Evolutionary conservation across 2,113 vertebrate species (phyloP), one percentile per base, ranked within the genome.

Genomic region (Tachycineta bicolor): DNA sequence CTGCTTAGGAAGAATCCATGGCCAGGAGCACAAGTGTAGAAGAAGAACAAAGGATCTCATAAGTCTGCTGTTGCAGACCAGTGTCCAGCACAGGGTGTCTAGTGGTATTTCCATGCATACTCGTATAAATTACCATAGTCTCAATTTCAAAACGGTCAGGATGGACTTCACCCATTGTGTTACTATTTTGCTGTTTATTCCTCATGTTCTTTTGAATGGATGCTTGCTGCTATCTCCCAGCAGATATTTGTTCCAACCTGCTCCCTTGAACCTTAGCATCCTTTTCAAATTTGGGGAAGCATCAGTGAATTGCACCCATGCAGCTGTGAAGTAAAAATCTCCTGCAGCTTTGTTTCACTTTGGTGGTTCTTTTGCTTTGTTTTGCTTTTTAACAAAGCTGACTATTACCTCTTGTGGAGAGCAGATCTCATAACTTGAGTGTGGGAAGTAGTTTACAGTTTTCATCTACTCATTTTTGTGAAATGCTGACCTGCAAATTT

Each of bases 401-500:
- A 62, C 76, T 79, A 64, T 87, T 90, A 95, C 83, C 37, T 95
- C 67, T 62, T 43, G 39, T 73, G 43, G 34, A 90, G 67, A 64
- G 79, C 69, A 94, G 31, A 56, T 74, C 75, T 88, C 22, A 39
- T 46, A 86, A 86, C 50, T 49, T 50, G 46, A 69, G n/a, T 67
- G 59, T 92, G 71, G 92, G 83, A 94, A 90, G 82, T 80, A 59
- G 74, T 90, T 92, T 93, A 87, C 82, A 76, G 50, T 70, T 88
- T 92, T 89, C 76, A 87, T 70, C 68, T 89, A 78, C 34, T 94
- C 65, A 91, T 91, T 92, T 81, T 34, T 74, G 68, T 55, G 69
- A 81, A 94, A 92, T 33, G 88, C 83, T 88, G 95, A 97, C 95
- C 92, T 90, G 67, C 75, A 88, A 60, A 91, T 93, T 93, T 79